These are phyloP conservation scores for Seriola rivoliana DNA, from an alignment of 2,113 vertebrate species.

Conservation along the genomic window DNA sequence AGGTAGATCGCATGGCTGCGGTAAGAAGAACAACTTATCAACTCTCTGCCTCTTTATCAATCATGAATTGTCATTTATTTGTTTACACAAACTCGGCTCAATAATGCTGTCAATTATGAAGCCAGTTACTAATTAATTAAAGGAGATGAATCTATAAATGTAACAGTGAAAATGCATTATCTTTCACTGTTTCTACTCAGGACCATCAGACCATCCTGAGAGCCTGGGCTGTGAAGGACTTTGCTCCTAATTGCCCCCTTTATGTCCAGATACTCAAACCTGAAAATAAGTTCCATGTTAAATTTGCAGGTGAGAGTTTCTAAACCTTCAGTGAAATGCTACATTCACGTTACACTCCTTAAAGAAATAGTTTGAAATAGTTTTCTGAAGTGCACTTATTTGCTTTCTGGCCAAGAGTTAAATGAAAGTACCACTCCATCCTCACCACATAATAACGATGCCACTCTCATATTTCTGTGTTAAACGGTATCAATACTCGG, in stretches of 20 bases:
- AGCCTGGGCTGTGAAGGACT: constrained; percentile 98
- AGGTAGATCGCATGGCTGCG: constrained; percentile 96
- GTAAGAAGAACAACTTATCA: constrained; percentile 83
- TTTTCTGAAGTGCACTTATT: no score
- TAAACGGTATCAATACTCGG: no score
- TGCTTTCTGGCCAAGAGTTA: no score
- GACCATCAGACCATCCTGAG: constrained; percentile 98
- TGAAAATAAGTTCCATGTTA: constrained; percentile 98
- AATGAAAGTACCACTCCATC: no score
- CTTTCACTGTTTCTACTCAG: constrained; percentile 77
- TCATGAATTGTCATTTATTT: not conserved
- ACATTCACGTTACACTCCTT: not conserved
- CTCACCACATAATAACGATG: no score
- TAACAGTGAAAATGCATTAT: not conserved
- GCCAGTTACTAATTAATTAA: not conserved
- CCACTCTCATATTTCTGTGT: no score
- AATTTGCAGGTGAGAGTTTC: constrained; percentile 93
- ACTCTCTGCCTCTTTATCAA: not conserved
- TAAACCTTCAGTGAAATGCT: not conserved
- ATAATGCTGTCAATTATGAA: constrained; percentile 17
- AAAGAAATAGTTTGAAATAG: not conserved
- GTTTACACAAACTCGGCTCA: constrained; percentile 1
- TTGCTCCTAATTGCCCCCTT: constrained; percentile 96
- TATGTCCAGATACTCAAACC: constrained; percentile 98
- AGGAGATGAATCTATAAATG: constrained; percentile 9